Base-by-base conservation (phyloP, 2,113 vertebrate genomes). In the Sturnira hondurensis region DNA sequence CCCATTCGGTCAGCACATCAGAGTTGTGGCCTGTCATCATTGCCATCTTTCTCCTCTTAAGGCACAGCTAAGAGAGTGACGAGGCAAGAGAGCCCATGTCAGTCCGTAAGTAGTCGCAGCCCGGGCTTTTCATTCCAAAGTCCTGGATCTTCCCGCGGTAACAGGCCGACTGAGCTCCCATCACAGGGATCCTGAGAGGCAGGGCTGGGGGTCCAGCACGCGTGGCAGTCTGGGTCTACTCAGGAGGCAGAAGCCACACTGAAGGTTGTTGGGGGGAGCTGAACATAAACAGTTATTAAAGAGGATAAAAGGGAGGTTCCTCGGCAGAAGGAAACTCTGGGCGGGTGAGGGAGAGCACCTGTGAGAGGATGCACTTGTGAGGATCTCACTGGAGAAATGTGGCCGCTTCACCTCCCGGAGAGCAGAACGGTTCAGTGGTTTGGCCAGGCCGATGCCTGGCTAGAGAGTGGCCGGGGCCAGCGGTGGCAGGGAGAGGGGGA, bases 401-500 rank as follows among this genome's bases (percentile, higher is more conserved):
- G 56, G 68, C 41, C 31, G 5, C 28, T 63, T 38, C 3, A 38
- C 15, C n/a, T 2, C 4, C 31, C 0, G 33, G 24, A 61, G 9
- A 61, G 56, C 76, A 67, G 36, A 63, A 41, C 10, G 26, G 45
- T 22, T 26, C 11, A 0, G 13, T 84, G 47, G 26, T n/a, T 43
- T 33, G 24, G 47, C 82, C 68, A 83, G 68, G 8, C 28, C 4
- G 7, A 2, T 43, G 63, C 56, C 56, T 0, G 24, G 10, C 56
- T 28, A 8, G 56, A 8, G 56, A 61, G 56, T 61, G 26, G 56
- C 71, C 63, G 63, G 63, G 68, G 33, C 24, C 24, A 22, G 7
- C 10, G 26, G 13, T 15, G 10, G 5, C 3, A 15, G 11, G 41
- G 33, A 17, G 5, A 28, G 24, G 0, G 2, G 41, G 76, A 11